Base-by-base conservation (phyloP, 2,113 vertebrate genomes). In the Microtus richardsoni region DNA sequence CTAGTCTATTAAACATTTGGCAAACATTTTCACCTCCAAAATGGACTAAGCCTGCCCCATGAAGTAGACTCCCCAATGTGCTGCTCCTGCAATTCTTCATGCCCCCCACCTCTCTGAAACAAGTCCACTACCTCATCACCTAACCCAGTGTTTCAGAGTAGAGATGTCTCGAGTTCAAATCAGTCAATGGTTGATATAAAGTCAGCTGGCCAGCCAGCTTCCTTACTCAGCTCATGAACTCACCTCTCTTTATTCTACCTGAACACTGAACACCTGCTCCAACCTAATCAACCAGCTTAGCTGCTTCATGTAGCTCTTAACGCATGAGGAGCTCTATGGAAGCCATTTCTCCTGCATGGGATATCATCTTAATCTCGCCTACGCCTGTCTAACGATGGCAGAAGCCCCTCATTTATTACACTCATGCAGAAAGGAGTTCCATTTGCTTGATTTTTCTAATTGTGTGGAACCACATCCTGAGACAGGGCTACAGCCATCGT, bases 261-360 rank as follows among this genome's bases (percentile, higher is more conserved):
- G 33, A 85, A 73, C 83, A 44, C 33, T 26, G 13, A 84, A 73
- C 78, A 41, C 39, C 30, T 95, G 26, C 68, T 91, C 16, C 16
- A 49, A 54, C 75, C 89, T 64, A 74, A 24, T 33, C 58, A 30
- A 39, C 62, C 30, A 10, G 36, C 36, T 78, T 73, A 58, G 19
- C 39, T 64, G 39, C 70, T 89, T 91, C 70, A 19, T 39, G 74
- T 26, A 74, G n/a, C 44, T 74, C 4, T 90, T 85, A 58, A n/a
- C 19, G 11, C 13, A 28, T 68, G 49, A 22, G 14, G 4, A 26
- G 33, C 54, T 71, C 88, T 24, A 2, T 30, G 41, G 33, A 41
- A 9, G 9, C 6, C 44, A 17, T 77, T 54, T 49, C 77, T 75
- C n/a, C 79, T n/a, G 0, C 0, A 3, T 0, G 13, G 41, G 8